Conservation (phyloP, 2,113 vertebrate species). For the Embiotoca jacksoni region DNA sequence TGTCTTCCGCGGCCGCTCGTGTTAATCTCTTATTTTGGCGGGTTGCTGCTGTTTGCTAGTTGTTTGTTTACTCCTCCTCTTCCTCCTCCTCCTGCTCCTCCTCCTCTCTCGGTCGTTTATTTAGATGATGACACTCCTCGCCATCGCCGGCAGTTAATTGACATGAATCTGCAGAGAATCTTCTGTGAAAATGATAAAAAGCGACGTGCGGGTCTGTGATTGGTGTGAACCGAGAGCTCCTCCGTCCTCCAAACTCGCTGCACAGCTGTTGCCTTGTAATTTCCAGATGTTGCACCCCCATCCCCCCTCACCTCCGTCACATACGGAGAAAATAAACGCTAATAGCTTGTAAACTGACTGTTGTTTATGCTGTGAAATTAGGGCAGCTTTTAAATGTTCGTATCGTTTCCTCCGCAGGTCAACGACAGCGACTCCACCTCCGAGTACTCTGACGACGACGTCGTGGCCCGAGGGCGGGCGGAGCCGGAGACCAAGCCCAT, state of each 20-base stretch:
- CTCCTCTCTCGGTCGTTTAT: conserved; percentile 7
- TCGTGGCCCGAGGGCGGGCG: conserved; percentile 80
- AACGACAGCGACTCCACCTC: conserved; percentile 88
- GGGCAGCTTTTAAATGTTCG: background rate
- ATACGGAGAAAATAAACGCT: conserved; percentile 38
- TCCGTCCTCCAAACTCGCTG: background rate
- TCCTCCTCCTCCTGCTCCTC: conserved; percentile 18
- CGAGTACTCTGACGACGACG: conserved; percentile 90
- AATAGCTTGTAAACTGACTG: conserved; percentile 42
- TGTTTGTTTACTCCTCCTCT: conserved; percentile 18
- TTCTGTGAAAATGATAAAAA: conserved; percentile 10
- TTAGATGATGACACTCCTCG: background rate
- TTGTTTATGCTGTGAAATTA: conserved; percentile 34
- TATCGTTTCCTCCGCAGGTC: conserved; percentile 57
- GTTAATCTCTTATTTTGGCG: background rate
- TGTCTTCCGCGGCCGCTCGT: too few species aligned
- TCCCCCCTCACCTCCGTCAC: background rate
- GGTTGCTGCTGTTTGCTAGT: conserved; percentile 7
- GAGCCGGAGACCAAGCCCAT: conserved; percentile 93
- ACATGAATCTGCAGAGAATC: conserved; percentile 40
- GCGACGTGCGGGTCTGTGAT: background rate
- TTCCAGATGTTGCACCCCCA: conserved; percentile 62
- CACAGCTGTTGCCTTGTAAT: conserved; percentile 56
- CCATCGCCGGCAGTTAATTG: conserved; percentile 24
- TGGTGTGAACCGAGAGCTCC: background rate